Evolutionary conservation across 1,140 invertebrate genomes (phyloP), one percentile per base, ranked within the genome.

Genomic region (Tenebrio molitor): DNA sequence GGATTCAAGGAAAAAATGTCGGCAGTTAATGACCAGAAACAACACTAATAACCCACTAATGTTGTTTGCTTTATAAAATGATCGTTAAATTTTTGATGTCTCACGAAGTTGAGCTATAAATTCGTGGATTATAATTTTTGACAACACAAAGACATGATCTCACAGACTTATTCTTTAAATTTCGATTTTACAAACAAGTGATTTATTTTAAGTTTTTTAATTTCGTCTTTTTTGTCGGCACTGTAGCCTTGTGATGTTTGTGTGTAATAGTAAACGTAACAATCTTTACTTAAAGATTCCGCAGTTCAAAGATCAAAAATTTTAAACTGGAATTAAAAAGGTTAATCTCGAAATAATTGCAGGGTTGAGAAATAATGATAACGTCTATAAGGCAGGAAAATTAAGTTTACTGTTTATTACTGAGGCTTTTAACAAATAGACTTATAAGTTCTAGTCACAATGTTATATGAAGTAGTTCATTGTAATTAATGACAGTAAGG

Each of bases 1-100:
- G 8, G 8, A 29, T 4, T 4, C 25, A 29, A 29, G 8, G 25
- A 3, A 29, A 29, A 29, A 29, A 4, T 4, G 25, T 29, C 3
- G 25, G n/a, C 16, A 33, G 29, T 33, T 50, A 19, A 19, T 50
- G 44, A 23, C 19, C 44, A 50, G 19, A 50, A 50, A 50, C 17
- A 50, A n/a, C 44, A 50, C 44, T 50, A 50, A 50, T 50, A 50
- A 50, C 44, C 44, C 44, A 50, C 15, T 58, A 23, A 58, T 58
- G 50, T 21, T 58, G 50, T 58, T 58, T 58, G 50, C 50, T 29
- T 58, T 29, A 33, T 58, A 58, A 58, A 58, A 29, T 58, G 23
- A 58, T 58, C 50, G 50, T 58, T 58, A 58, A 58, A 58, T 58
- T 58, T 58, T 58, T 17, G 21, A 58, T 58, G 50, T 29, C 44